Evolutionary conservation across 53 echinoderm and acorn worm genomes (phyloP), one percentile per base, ranked within the genome.

Genomic region (Patiria pectinifera): DNA sequence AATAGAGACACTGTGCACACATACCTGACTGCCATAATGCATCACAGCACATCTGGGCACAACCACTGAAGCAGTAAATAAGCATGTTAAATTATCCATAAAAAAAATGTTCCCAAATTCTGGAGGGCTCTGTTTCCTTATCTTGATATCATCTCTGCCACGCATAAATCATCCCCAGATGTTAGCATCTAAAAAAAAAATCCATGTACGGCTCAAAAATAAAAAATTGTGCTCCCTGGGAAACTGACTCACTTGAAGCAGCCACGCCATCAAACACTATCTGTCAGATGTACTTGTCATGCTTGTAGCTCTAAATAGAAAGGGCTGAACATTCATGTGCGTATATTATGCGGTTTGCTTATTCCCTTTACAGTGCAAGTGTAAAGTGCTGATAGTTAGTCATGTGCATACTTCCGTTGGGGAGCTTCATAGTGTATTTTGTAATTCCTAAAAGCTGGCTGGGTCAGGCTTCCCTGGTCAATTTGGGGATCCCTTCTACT

Each of bases 191-290:
- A 35, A 35, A 35, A 35, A 35, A 18, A 74, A 15, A 78, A 11
- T 0, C 78, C 6, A 78, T 44, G 26, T 78, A 78, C 24, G 78
- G 78, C 78, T 35, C 23, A 21, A 76, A 87, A 77, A 53, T 87
- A 49, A 25, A n/a, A n/a, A n/a, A n/a, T n/a, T n/a, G n/a, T 59
- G 25, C 77, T 6, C 18, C 62, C 25, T 24, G 60, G 89, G 89
- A 89, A 89, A 79, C 62, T 89, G 89, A 89, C 79, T 89, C 89
- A 89, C 45, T 87, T 21, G 18, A 58, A 13, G 0, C 35, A 81
- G 45, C 19, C 6, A 19, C 48, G 78, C 21, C 25, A 35, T 45
- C 53, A 26, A 21, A 53, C 19, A 19, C 82, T 15, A 59, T 11
- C 26, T 23, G 47, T 46, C 25, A 35, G 35, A 35, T 35, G 35